These are phyloP conservation scores for Oreochromis niloticus DNA, from an alignment of 2,113 vertebrate genomes.

Conservation along the genomic window DNA sequence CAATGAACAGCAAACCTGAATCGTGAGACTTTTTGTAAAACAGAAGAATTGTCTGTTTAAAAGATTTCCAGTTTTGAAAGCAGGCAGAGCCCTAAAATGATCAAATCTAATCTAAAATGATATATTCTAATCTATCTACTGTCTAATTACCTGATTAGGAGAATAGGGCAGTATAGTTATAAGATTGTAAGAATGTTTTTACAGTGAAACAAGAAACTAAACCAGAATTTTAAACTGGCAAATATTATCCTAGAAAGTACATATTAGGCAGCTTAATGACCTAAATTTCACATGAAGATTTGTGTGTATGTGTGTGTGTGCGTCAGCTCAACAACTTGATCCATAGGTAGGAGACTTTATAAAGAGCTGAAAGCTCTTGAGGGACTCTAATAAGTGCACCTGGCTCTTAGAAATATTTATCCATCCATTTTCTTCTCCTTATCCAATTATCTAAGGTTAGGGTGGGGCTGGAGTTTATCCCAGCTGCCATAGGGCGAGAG, in stretches of 20 bases:
- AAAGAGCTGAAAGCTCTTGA: not conserved
- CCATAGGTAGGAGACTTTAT: not conserved
- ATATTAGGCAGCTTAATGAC: not conserved
- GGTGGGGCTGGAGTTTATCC: not conserved
- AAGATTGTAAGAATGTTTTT: not conserved
- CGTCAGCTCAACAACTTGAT: not conserved
- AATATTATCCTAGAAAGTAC: not conserved
- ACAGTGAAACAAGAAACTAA: not conserved
- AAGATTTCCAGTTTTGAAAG: not conserved
- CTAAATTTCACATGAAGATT: not conserved
- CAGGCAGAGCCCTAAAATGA: not conserved
- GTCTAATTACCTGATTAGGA: not conserved
- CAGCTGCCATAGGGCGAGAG: not conserved
- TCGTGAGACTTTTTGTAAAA: not conserved
- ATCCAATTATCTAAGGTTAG: not conserved
- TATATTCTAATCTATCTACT: not conserved
- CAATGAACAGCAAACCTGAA: not conserved
- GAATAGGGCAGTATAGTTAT: not conserved
- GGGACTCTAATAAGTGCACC: not conserved
- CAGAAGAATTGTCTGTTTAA: not conserved
- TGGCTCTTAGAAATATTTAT: not conserved
- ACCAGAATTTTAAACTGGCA: not conserved
- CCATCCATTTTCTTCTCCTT: not conserved
- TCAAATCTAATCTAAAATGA: not conserved
- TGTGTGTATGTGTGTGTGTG: not conserved